phyloP scores from a whole-genome alignment of 2,888 invertebrate species.

The Lithophane leautieri region DNA sequence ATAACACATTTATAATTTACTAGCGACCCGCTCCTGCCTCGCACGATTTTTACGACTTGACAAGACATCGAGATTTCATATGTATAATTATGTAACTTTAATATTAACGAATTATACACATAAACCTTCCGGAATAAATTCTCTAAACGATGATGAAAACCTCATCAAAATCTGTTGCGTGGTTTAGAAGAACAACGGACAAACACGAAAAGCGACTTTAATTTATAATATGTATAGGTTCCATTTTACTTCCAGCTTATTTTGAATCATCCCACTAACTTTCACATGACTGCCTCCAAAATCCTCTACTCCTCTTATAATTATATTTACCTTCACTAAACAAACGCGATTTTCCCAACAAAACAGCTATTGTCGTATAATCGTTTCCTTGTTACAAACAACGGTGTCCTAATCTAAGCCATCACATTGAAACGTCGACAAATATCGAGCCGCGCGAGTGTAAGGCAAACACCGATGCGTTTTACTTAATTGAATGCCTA shows the following conservation, averaged over 20 bases:
- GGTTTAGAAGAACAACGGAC: too few relatives aligned
- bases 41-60: too few relatives aligned
- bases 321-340: conserved; percentile 8
- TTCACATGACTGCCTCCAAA: background rate
- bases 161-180: too few relatives aligned
- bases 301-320: background rate
- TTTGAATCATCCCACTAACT: background rate
- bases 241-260: background rate
- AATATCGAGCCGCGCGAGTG: conserved; percentile 79
- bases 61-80: too few relatives aligned
- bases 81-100: too few relatives aligned
- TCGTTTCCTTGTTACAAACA: conserved; percentile 52
- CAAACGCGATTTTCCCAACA: conserved; percentile 24
- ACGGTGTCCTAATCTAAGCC: conserved; percentile 60
- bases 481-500: conserved; percentile 87
- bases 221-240: too few relatives aligned
- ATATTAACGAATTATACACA: too few relatives aligned
- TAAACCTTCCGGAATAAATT: too few relatives aligned
- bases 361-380: conserved; percentile 36
- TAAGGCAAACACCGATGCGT: conserved; percentile 83
- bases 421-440: conserved; percentile 75
- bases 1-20: background rate
- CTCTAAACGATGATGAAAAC: too few relatives aligned
- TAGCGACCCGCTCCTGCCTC: too few relatives aligned
- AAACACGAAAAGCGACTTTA: too few relatives aligned